Evolutionary conservation across 2,888 invertebrate genomes (phyloP).

Genomic region (Linhomoeus sp.): DNA sequence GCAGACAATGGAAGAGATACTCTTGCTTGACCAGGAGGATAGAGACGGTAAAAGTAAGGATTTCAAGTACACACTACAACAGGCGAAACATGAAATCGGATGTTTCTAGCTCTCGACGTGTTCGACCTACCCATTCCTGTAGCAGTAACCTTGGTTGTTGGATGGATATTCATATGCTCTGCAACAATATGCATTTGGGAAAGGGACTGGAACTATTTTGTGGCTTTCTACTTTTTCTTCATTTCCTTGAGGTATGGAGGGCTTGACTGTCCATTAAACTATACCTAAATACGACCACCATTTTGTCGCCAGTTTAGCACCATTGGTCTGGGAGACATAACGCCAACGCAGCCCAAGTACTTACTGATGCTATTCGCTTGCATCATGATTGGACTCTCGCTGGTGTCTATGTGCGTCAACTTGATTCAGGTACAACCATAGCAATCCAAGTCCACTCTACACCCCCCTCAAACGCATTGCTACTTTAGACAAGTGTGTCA

Average conservation of each 20-base stretch:
- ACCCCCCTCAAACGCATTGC: no score
- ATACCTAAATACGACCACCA: background rate
- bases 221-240: constrained; percentile 88
- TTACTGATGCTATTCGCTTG: constrained; percentile 82
- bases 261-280: no score
- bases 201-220: constrained; percentile 60
- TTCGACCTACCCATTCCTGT: constrained; percentile 81
- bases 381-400: constrained; percentile 75
- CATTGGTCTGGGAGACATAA: constrained; percentile 24
- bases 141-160: constrained; percentile 56
- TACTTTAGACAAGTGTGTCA: background rate
- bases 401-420: constrained; percentile 92
- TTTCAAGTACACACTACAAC: no score
- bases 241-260: constrained; percentile 54
- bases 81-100: background rate
- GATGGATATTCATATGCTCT: constrained; percentile 71
- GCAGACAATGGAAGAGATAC: constrained; percentile 18
- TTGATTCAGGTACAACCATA: constrained; percentile 49
- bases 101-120: constrained; percentile 42
- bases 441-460: no score
- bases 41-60: constrained; percentile 8
- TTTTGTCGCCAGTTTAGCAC: no score
- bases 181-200: constrained; percentile 41
- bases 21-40: constrained; percentile 17
- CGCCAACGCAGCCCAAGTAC: constrained; percentile 52